Evolutionary conservation across 2,113 vertebrate genomes (phyloP), one percentile per base, ranked within the genome.

Genomic region (Colius striatus): DNA sequence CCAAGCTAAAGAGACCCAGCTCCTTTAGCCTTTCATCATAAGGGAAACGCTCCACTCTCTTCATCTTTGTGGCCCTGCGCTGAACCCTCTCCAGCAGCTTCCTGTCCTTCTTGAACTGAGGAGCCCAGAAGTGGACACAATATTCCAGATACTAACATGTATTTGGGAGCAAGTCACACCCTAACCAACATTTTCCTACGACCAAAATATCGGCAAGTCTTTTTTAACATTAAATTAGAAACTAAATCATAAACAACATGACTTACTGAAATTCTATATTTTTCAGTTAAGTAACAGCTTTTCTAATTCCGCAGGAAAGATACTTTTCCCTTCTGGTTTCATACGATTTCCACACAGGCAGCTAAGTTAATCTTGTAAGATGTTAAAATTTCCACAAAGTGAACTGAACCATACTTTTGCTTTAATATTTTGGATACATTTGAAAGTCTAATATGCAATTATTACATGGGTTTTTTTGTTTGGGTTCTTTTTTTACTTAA

Each of bases 271-370:
- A 88, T 30, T 29, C 32, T 19, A 65, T 3, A 12, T 4, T 57
- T 16, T 41, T 72, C 47, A 43, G 15, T 36, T 87, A 89, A 81
- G n/a, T 7, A 83, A n/a, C 17, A 71, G 38, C 11, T 77, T 91
- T 32, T 57, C 11, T 19, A 89, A 67, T 27, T 75, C 57, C 19
- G 13, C 5, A 4, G 32, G 11, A 72, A 89, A 51, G 17, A 53
- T 58, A n/a, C 29, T 47, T 70, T 89, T 78, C 53, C 48, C 9
- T 51, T 78, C 29, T 53, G 21, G 34, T 54, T 94, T 82, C 61
- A 66, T 3, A 48, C 5, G 34, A 62, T 2, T 4, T 54, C n/a
- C 30, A 78, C 1, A 1, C 1, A 41, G 47, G 23, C 30, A 30
- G 14, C 32, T 26, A 78, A 88, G 14, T 4, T 48, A 51, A 83